These are phyloP conservation scores for Athalia rosae DNA, from an alignment of 2,888 invertebrate genomes.

Conservation along the genomic window DNA sequence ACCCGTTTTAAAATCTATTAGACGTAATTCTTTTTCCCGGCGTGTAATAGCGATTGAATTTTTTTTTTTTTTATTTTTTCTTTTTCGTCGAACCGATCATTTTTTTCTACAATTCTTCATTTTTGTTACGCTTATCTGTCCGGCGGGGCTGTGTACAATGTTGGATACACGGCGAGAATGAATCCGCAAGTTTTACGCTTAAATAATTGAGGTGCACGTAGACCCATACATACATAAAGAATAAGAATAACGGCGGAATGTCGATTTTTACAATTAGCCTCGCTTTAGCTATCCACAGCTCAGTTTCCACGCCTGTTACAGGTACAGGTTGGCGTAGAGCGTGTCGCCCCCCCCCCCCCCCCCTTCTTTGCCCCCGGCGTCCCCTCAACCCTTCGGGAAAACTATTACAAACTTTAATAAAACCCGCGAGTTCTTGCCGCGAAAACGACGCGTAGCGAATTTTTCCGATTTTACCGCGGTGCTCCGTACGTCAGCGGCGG, in stretches of 20 bases:
- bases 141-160: neutral
- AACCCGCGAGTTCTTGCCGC: no score
- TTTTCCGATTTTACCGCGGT: neutral
- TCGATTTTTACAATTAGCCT: slow-evolving; percentile 63
- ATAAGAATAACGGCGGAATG: slow-evolving; percentile 61
- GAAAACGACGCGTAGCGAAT: slow-evolving; percentile 18
- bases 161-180: slow-evolving; percentile 51
- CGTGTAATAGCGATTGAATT: no score
- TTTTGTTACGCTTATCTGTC: neutral
- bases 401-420: no score
- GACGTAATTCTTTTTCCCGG: no score
- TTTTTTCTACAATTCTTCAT: no score
- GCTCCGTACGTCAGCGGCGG: neutral
- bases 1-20: no score
- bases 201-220: slow-evolving; percentile 70
- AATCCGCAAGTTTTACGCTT: slow-evolving; percentile 69
- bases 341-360: neutral
- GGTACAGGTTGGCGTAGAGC: neutral
- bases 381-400: no score
- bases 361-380: no score
- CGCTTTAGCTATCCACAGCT: neutral
- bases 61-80: no score
- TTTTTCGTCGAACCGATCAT: no score
- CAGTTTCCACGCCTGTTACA: slow-evolving; percentile 33
- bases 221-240: slow-evolving; percentile 55